Percentiles rank a stretch among this genome's conserved stretches.
Conservation (phyloP, 2,113 vertebrate genomes). For the Periophthalmus modestus region DNA sequence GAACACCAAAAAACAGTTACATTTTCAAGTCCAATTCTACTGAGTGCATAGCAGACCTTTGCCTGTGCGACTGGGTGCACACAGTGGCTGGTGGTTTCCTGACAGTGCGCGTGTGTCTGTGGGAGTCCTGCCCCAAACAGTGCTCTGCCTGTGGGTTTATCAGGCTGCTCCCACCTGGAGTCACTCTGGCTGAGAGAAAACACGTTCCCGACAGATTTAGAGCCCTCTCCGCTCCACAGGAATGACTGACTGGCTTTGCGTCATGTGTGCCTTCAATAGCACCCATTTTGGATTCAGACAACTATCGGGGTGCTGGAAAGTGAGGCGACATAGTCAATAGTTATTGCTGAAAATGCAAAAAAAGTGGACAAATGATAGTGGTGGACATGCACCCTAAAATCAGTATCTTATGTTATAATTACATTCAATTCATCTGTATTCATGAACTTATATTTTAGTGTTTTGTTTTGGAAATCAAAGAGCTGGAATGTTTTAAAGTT, state of each 20-base stretch:
- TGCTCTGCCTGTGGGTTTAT: constrained; percentile 67
- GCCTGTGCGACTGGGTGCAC: neutral
- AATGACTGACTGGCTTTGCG: constrained; percentile 62
- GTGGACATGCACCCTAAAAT: neutral
- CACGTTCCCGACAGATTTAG: constrained; percentile 70
- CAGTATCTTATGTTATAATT: neutral
- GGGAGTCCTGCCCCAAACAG: constrained; percentile 66
- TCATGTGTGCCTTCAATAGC: constrained; percentile 56
- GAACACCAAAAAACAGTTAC: neutral
- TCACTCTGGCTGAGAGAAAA: constrained; percentile 60
- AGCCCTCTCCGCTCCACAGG: constrained; percentile 64
- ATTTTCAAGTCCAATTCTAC: neutral
- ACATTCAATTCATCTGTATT: neutral
- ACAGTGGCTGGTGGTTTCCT: constrained; percentile 11
- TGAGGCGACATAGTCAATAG: constrained; percentile 40
- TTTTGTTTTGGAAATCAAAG: too few relatives aligned
- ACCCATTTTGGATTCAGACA: constrained; percentile 50
- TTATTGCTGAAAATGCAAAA: neutral
- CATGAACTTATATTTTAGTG: neutral
- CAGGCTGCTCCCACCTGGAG: constrained; percentile 66
- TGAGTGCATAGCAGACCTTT: neutral
- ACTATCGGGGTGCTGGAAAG: constrained; percentile 46
- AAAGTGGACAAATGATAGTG: neutral
- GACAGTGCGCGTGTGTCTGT: constrained; percentile 61
- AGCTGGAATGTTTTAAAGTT: too few relatives aligned